Base-by-base conservation (phyloP, 2,888 invertebrate genomes). In the Drosophila maculinotata region DNA sequence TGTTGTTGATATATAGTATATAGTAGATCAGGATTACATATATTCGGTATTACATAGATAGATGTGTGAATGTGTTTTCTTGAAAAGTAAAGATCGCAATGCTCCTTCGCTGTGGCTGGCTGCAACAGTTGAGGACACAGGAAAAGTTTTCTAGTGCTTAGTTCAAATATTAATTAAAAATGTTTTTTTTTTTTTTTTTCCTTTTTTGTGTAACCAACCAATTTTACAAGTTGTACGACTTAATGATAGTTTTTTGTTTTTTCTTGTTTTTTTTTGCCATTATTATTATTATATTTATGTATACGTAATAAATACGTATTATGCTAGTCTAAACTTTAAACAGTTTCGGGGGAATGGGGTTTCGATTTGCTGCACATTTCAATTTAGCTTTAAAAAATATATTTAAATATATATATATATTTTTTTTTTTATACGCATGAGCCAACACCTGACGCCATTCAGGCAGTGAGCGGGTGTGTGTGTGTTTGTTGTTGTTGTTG, bases 381-480 rank as follows among this genome's bases (percentile, higher is more conserved):
- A 53, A 47, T 58, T 64, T 47, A 31, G 48, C 44, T 65, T 54
- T 20, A 26, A 54, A n/a, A 45, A 20, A 36, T 45, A 45, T 45
- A 9, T 45, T 42, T 44, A 39, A 17, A 53, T 57, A 52, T 51
- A 25, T 49, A 44, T n/a, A 14, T 44, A 39, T 48, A 42, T 38
- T 52, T 52, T 30, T 49, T 38, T 69, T 60, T 62, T 52, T 62
- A 62, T 49, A 66, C 86, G 74, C 76, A 71, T 83, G 65, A 84
- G 77, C 91, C 91, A 91, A 91, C 91, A 91, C 91, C 91, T 89
- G 88, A 90, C 89, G 88, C 81, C 86, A 81, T 86, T 89, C 88
- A 88, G 85, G 71, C 74, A 77, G 83, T 70, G 80, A 84, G 80
- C 59, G 69, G 48, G 42, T 14, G 26, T 23, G 38, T 26, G 26